Evolutionary conservation across 2,888 invertebrate species (phyloP), one percentile per base, ranked within the genome.

Genomic region (Graphium colonna): DNA sequence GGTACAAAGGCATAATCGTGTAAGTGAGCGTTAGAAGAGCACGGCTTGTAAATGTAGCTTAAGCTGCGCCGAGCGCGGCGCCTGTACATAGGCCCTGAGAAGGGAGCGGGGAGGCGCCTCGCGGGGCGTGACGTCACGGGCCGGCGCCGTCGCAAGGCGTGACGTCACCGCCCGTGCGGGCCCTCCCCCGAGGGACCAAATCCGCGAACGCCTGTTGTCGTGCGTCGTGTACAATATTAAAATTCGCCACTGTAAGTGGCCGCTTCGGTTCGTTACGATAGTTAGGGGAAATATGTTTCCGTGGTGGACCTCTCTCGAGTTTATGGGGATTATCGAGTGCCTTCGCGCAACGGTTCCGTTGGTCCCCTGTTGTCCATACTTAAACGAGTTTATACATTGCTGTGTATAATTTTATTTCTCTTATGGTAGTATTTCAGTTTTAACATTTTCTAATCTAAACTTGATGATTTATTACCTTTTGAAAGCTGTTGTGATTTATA

Each of bases 401-500:
- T 73, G 62, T 69, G 66, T 71, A 69, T 69, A 68, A 59, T 62
- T 55, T 68, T 64, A 64, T 73, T 61, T 68, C 63, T 69, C 63
- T 43, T 47, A 47, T 16, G 68, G 69, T 65, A 66, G 57, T 59
- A 62, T 65, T 70, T 73, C 68, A 71, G 74, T 75, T 75, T 66
- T 82, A 79, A 77, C 75, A 65, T 68, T 71, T 69, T 73, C 65
- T 75, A 70, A 75, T 79, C 75, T 80, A 64, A 79, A 77, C 76
- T 75, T 69, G 75, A 77, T 71, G 69, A 75, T 74, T 71, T 67
- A 62, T 75, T 75, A 73, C 78, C 71, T 80, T 80, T 79, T 81
- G 78, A 79, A 79, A 84, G 77, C 79, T 84, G 82, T 84, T 84
- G 84, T 86, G 85, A 85, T 79, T 80, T 78, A 77, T 82, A 79